A percentile compares a stretch with the other conserved stretches of the same genome.
These are phyloP conservation scores for Perdita meconis DNA, from an alignment of 2,888 invertebrate genomes.

Conservation along the genomic window DNA sequence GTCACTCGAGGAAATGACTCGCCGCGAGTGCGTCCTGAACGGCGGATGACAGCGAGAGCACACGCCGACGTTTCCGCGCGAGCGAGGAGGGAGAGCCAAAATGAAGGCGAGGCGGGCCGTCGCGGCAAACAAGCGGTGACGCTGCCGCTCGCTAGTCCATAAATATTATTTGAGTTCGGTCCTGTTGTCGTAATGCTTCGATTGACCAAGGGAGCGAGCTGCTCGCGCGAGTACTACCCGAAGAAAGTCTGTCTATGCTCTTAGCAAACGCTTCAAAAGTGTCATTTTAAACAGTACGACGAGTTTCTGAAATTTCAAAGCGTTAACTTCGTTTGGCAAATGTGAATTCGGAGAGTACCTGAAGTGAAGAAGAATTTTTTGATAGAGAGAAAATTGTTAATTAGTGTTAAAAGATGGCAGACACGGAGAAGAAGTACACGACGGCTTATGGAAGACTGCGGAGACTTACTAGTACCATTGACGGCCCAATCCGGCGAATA, in stretches of 20 bases:
- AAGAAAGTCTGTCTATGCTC: not conserved
- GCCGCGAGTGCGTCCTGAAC: not conserved
- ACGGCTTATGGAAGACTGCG: slow-evolving; percentile 89
- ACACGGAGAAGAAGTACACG: slow-evolving; percentile 85
- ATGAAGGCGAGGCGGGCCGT: slow-evolving; percentile 30
- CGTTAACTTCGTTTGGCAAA: not conserved
- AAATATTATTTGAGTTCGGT: slow-evolving; percentile 68
- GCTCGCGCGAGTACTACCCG: not conserved
- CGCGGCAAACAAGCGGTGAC: slow-evolving; percentile 30
- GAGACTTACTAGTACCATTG: slow-evolving; percentile 87
- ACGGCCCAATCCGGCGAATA: slow-evolving; percentile 88
- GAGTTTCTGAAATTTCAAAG: not conserved
- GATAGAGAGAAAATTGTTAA: not conserved
- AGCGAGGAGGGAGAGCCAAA: slow-evolving; percentile 16
- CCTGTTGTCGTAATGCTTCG: slow-evolving; percentile 29
- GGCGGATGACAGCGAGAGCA: not conserved
- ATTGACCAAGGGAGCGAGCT: slow-evolving; percentile 31
- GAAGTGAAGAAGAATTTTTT: too few species aligned
- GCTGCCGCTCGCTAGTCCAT: slow-evolving; percentile 54
- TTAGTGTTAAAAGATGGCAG: slow-evolving; percentile 44
- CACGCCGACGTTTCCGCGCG: not conserved
- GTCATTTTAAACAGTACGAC: not conserved
- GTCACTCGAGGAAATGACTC: not conserved
- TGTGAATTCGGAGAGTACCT: slow-evolving; percentile 18
- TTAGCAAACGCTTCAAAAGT: too few species aligned